Conservation (phyloP, 2,888 invertebrate species). For the Macaria notata region DNA sequence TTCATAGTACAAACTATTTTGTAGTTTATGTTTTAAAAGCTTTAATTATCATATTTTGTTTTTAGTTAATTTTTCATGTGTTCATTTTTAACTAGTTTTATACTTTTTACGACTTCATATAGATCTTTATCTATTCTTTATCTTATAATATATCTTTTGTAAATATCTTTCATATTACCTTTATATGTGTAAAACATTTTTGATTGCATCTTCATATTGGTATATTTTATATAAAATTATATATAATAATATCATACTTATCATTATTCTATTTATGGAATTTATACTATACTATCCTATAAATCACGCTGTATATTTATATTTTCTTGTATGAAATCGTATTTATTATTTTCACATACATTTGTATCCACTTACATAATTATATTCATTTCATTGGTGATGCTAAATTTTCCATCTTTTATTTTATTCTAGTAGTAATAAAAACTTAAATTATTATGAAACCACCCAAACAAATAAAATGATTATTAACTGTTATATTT, state of each 20-base stretch:
- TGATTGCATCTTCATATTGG: conserved; percentile 64
- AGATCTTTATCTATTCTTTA: conserved; percentile 24
- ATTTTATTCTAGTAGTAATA: conserved; percentile 33
- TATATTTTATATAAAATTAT: conserved; percentile 26
- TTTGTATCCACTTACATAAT: conserved; percentile 31
- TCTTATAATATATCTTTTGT: conserved; percentile 60
- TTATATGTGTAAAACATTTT: conserved; percentile 70
- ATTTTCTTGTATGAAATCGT: too few species aligned
- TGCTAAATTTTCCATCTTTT: conserved; percentile 26
- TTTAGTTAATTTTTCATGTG: conserved; percentile 48
- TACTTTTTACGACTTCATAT: conserved; percentile 25
- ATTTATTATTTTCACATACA: too few species aligned
- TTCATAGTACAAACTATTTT: conserved; percentile 56
- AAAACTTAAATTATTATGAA: conserved; percentile 49
- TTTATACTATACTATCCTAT: too few species aligned
- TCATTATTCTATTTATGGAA: too few species aligned
- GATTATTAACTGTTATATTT: conserved; percentile 32
- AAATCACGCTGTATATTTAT: too few species aligned
- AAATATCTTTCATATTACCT: conserved; percentile 69
- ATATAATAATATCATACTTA: too few species aligned
- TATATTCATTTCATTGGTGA: conserved; percentile 23
- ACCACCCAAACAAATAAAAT: conserved; percentile 56
- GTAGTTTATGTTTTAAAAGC: conserved; percentile 47
- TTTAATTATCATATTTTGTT: conserved; percentile 56
- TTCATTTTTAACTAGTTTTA: conserved; percentile 54